Evolutionary conservation across 2,113 vertebrate genomes (phyloP).

Genomic region (Fregata magnificens): DNA sequence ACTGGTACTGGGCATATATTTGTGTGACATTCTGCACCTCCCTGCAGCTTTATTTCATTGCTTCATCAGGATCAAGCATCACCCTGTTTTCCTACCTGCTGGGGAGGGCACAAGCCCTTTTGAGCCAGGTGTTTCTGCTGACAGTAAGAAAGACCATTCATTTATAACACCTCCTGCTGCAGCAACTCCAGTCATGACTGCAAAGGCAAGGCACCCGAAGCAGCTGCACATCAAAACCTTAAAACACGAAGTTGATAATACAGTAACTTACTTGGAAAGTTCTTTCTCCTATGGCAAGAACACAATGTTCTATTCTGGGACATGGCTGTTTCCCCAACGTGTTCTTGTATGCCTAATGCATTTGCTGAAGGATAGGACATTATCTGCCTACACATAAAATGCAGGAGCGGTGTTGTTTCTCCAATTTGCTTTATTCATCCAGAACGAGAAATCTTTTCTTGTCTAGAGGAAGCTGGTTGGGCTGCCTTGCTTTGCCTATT

Average conservation of each 20-base stretch:
- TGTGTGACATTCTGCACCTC: background rate
- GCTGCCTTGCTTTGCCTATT: background rate
- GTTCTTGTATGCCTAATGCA: slow-evolving; percentile 27
- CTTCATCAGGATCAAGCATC: background rate
- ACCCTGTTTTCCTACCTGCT: background rate
- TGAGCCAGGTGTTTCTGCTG: background rate
- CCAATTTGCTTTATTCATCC: slow-evolving; percentile 46
- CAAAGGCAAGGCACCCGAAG: background rate
- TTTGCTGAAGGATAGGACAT: slow-evolving; percentile 16
- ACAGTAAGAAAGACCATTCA: background rate
- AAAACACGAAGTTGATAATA: background rate
- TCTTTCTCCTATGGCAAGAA: background rate
- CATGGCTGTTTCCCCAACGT: background rate
- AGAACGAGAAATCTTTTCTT: background rate
- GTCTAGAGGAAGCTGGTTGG: background rate
- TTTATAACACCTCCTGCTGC: background rate
- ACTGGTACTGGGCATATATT: background rate
- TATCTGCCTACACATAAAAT: slow-evolving; percentile 17
- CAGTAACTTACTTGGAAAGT: background rate
- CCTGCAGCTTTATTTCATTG: background rate
- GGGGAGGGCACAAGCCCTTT: background rate
- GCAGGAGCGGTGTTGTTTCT: background rate
- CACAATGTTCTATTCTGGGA: slow-evolving; percentile 29
- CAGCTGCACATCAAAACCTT: background rate
- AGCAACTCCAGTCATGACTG: background rate